phyloP scores from a whole-genome alignment of 2,888 invertebrate species.

The Watsonalla binaria region DNA sequence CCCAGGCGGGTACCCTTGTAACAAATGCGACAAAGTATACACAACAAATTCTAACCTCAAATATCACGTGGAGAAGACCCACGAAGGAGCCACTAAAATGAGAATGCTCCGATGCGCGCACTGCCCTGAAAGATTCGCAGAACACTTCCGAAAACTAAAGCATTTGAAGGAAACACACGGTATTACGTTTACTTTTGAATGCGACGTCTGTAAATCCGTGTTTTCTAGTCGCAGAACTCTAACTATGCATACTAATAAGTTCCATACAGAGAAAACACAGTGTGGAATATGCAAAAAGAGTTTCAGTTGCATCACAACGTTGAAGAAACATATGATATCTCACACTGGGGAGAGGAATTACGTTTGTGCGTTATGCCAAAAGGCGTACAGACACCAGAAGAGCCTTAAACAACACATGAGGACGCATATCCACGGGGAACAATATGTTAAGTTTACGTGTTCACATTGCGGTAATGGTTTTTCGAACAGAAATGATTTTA shows the following conservation, averaged over 20 bases:
- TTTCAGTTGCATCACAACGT: conserved; percentile 56
- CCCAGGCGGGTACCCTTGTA: conserved; percentile 58
- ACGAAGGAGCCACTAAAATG: conserved; percentile 48
- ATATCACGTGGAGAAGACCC: conserved; percentile 51
- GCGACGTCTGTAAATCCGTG: conserved; percentile 47
- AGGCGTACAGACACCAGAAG: conserved; percentile 70
- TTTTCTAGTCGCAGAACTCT: conserved; percentile 49
- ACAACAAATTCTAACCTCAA: conserved; percentile 61
- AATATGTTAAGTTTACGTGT: conserved; percentile 36
- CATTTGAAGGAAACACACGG: conserved; percentile 57
- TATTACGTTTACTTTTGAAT: conserved; percentile 52
- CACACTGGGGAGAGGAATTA: conserved; percentile 53
- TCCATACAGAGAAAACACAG: conserved; percentile 57
- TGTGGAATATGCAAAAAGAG: conserved; percentile 70
- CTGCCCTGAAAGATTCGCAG: conserved; percentile 52
- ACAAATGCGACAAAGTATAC: conserved; percentile 64
- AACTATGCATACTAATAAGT: conserved; percentile 56
- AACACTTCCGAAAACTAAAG: conserved; percentile 57
- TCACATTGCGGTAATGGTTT: conserved; percentile 42
- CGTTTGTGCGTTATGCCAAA: conserved; percentile 63
- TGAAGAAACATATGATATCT: conserved; percentile 52
- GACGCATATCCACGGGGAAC: conserved; percentile 32
- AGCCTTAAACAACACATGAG: conserved; percentile 62
- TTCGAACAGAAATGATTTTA: conserved; percentile 38
- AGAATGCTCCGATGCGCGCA: conserved; percentile 51